Evolutionary conservation across 2,888 invertebrate species (phyloP).

Genomic region (Gibbula magus): DNA sequence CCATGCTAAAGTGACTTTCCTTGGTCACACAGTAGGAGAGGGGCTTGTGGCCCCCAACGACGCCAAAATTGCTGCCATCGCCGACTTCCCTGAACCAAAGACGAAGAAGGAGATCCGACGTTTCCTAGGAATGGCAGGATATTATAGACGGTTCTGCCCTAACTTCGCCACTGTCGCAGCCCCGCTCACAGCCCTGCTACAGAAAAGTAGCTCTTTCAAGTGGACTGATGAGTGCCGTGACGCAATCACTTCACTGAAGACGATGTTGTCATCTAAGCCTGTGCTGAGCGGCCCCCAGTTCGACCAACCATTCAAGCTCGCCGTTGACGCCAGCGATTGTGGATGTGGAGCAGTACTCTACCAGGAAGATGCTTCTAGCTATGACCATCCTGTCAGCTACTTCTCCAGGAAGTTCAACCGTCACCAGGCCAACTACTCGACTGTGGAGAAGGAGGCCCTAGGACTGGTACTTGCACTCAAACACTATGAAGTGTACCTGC

Average conservation of each 20-base stretch:
- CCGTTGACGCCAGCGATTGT: slow-evolving; percentile 52
- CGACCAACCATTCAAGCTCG: slow-evolving; percentile 40
- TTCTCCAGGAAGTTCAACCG: slow-evolving; percentile 47
- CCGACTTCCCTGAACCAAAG: too few species aligned
- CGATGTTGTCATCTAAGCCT: too few species aligned
- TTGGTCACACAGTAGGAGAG: too few species aligned
- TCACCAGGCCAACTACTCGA: slow-evolving; percentile 47
- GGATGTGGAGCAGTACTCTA: slow-evolving; percentile 49
- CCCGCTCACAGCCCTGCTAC: slow-evolving; percentile 30
- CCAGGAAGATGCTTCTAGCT: slow-evolving; percentile 45
- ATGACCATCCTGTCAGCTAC: slow-evolving; percentile 43
- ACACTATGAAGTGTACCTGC: slow-evolving; percentile 43
- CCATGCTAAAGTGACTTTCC: too few species aligned
- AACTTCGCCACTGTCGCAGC: slow-evolving; percentile 38
- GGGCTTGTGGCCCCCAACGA: too few species aligned
- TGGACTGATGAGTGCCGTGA: slow-evolving; percentile 59
- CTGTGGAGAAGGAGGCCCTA: too few species aligned
- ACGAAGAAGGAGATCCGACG: too few species aligned
- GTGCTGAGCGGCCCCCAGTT: too few species aligned
- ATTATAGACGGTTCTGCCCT: slow-evolving; percentile 39
- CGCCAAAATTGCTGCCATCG: too few species aligned
- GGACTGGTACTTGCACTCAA: too few species aligned
- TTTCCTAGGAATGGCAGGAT: slow-evolving; percentile 41
- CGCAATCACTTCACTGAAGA: too few species aligned
- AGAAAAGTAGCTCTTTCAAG: slow-evolving; percentile 40